These are phyloP conservation scores for Aphelenchoides bicaudatus DNA, from an alignment of 2,888 invertebrate genomes.

Conservation along the genomic window DNA sequence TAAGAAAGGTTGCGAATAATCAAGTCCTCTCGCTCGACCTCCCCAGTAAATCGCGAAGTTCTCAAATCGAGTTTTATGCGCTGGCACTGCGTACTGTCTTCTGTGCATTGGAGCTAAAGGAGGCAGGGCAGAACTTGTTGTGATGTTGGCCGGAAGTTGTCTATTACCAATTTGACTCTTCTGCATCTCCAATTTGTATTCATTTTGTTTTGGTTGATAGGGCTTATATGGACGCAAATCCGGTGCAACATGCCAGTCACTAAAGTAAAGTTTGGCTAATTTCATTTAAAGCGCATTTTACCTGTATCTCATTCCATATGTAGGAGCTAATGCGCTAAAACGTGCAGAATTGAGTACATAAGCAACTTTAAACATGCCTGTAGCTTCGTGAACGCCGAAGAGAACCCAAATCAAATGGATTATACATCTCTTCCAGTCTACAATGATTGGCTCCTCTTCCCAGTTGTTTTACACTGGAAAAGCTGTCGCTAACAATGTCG, in stretches of 20 bases:
- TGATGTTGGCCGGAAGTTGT: slow-evolving; percentile 8
- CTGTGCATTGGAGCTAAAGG: slow-evolving; percentile 37
- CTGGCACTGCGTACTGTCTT: slow-evolving; percentile 34
- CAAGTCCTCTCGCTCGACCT: slow-evolving; percentile 48
- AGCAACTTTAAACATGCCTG: too few species aligned
- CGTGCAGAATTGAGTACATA: too few species aligned
- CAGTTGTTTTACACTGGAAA: slow-evolving; percentile 32
- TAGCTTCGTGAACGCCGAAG: slow-evolving; percentile 32
- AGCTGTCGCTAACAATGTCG: slow-evolving; percentile 32
- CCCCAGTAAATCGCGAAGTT: slow-evolving; percentile 53
- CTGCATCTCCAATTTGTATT: slow-evolving; percentile 50
- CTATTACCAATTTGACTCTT: slow-evolving; percentile 28
- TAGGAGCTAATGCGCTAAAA: slow-evolving; percentile 31
- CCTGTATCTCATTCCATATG: slow-evolving; percentile 31
- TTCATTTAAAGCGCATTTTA: too few species aligned
- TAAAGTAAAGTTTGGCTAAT: slow-evolving; percentile 21
- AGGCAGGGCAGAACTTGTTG: slow-evolving; percentile 32
- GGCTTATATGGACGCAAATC: slow-evolving; percentile 45
- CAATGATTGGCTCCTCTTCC: slow-evolving; percentile 35
- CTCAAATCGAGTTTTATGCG: slow-evolving; percentile 40
- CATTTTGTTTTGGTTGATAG: slow-evolving; percentile 49
- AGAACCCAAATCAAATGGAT: slow-evolving; percentile 26
- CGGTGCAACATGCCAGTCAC: slow-evolving; percentile 43
- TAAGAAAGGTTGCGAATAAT: slow-evolving; percentile 49
- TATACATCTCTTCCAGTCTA: slow-evolving; percentile 29